Percentiles rank a stretch among this genome's conserved stretches.
These are phyloP conservation scores for Lasioglossum zephyrum DNA, from an alignment of 2,888 invertebrate genomes.

Conservation along the genomic window DNA sequence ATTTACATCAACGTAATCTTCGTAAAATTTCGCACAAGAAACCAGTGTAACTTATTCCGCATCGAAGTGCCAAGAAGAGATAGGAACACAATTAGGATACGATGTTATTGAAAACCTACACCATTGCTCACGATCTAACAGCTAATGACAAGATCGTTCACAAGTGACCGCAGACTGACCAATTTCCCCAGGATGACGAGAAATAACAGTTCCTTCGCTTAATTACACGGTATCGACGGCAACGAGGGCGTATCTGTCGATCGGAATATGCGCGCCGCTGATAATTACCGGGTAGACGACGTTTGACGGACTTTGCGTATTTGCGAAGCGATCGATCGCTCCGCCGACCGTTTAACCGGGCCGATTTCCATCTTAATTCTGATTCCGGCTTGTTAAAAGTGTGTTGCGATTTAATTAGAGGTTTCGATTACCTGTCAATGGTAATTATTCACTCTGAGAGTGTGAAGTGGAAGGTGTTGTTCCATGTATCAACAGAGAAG, in stretches of 20 bases:
- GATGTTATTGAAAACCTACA: constrained; percentile 29
- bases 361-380: constrained; percentile 30
- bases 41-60: no score
- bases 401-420: constrained; percentile 25
- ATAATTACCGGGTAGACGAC: constrained; percentile 55
- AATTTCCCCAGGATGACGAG: constrained; percentile 19
- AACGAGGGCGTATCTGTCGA: constrained; percentile 42
- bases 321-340: constrained; percentile 43
- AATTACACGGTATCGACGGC: constrained; percentile 58
- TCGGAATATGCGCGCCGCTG: constrained; percentile 42
- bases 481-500: not conserved
- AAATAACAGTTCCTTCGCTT: constrained; percentile 40
- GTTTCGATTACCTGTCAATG: constrained; percentile 4
- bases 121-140: not conserved
- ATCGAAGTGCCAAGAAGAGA: no score
- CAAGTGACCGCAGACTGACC: constrained; percentile 30
- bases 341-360: not conserved
- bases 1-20: no score
- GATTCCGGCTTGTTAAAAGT: constrained; percentile 16
- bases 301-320: constrained; percentile 49
- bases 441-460: constrained; percentile 18
- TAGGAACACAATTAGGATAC: no score
- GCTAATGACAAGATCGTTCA: constrained; percentile 16
- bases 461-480: not conserved
- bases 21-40: no score